phyloP scores from a whole-genome alignment of 2,888 invertebrate species.

The Eristalis pertinax region DNA sequence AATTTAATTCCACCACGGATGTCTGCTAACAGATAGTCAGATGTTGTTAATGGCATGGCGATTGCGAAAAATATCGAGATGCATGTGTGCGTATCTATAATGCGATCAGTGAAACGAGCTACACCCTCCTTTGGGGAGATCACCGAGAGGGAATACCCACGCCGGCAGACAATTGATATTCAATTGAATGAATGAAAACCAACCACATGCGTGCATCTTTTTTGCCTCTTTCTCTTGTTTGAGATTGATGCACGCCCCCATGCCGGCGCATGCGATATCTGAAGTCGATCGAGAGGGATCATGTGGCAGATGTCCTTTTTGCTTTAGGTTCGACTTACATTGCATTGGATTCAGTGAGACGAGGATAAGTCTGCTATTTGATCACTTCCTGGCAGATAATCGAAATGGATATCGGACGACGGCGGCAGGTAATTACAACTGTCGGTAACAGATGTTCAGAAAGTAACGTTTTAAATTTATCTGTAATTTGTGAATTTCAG shows the following conservation, averaged over 20 bases:
- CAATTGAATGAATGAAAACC: slow-evolving; percentile 17
- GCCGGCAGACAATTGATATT: slow-evolving; percentile 33
- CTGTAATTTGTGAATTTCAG: too few species aligned
- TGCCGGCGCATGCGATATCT: slow-evolving; percentile 17
- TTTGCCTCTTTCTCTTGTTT: background rate
- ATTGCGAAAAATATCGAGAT: slow-evolving; percentile 8
- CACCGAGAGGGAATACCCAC: background rate
- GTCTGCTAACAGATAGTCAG: slow-evolving; percentile 17
- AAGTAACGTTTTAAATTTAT: too few species aligned
- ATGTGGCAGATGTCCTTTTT: slow-evolving; percentile 41
- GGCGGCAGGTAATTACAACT: slow-evolving; percentile 14
- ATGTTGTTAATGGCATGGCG: slow-evolving; percentile 10
- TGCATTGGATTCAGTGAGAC: background rate
- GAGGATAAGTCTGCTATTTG: slow-evolving; percentile 26
- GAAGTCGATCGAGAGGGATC: slow-evolving; percentile 14
- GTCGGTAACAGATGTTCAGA: too few species aligned
- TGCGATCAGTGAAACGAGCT: slow-evolving; percentile 27
- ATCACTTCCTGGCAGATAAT: slow-evolving; percentile 33
- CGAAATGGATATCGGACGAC: background rate
- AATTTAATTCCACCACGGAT: slow-evolving; percentile 21
- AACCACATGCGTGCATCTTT: slow-evolving; percentile 7
- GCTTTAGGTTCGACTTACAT: background rate
- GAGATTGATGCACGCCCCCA: slow-evolving; percentile 15
- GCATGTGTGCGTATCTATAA: slow-evolving; percentile 21
- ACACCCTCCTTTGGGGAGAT: slow-evolving; percentile 21